A percentile compares a stretch with the other conserved stretches of the same genome.
Evolutionary conservation across 2,888 invertebrate genomes (phyloP).

Genomic region (Tethea ocularis): DNA sequence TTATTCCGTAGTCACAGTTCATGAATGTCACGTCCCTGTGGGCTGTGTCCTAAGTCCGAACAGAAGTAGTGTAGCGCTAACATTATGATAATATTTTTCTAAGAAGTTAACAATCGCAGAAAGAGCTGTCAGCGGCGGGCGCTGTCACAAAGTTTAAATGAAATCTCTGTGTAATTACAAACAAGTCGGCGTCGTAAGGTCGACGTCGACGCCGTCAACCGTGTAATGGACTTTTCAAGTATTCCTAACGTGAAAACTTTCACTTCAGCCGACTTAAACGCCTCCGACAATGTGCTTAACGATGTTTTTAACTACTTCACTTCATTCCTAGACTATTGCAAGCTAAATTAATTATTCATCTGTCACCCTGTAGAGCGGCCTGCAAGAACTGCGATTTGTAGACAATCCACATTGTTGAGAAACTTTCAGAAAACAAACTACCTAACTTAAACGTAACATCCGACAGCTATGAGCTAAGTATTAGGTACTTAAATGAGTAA

Average conservation of each 20-base stretch:
- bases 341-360: slow-evolving; percentile 68
- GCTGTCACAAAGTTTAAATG: slow-evolving; percentile 77
- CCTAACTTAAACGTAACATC: neutral
- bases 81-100: slow-evolving; percentile 52
- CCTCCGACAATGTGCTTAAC: slow-evolving; percentile 78
- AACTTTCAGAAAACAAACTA: neutral
- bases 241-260: slow-evolving; percentile 80
- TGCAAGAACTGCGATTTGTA: neutral
- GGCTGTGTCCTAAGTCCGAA: neutral
- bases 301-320: slow-evolving; percentile 79
- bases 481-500: neutral
- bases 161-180: slow-evolving; percentile 80
- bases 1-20: neutral
- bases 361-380: slow-evolving; percentile 31
- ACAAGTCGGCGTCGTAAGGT: slow-evolving; percentile 69
- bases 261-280: slow-evolving; percentile 70
- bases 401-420: neutral
- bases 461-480: too few relatives aligned
- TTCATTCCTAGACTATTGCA: slow-evolving; percentile 63
- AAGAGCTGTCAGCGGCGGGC: slow-evolving; percentile 60
- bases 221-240: slow-evolving; percentile 83
- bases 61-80: slow-evolving; percentile 9
- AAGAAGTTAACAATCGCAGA: slow-evolving; percentile 60
- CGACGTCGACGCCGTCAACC: slow-evolving; percentile 67
- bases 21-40: neutral